Evolutionary conservation across 2,797 vertebrate genomes (phyloP).

Genomic region (Rhynchonycteris naso): DNA sequence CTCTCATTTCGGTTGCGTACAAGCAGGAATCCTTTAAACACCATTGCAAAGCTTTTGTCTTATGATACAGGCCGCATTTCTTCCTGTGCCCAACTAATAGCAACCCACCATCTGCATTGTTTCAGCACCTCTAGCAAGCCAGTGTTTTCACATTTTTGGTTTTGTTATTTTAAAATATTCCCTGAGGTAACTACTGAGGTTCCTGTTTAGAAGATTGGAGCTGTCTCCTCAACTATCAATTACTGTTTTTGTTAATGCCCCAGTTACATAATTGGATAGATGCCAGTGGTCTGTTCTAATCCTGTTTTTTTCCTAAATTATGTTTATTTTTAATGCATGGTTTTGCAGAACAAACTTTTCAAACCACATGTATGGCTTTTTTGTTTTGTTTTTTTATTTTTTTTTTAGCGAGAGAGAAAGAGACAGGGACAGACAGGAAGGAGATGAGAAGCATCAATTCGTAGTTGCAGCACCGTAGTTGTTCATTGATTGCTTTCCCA

Average conservation of each 20-base stretch:
- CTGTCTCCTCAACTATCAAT: neutral
- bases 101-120: neutral
- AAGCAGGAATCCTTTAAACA: neutral
- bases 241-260: slow-evolving; percentile 19
- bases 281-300: neutral
- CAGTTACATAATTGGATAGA: neutral
- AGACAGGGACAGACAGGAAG: too few relatives aligned
- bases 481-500: too few relatives aligned
- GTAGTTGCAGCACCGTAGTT: too few relatives aligned
- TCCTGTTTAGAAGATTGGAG: neutral
- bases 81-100: neutral
- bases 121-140: neutral
- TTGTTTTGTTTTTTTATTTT: too few relatives aligned
- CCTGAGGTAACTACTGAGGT: neutral
- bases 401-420: too few relatives aligned
- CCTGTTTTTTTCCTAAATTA: neutral
- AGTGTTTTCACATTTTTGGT: neutral
- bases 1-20: neutral
- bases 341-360: slow-evolving; percentile 8
- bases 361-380: neutral
- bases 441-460: too few relatives aligned
- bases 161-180: neutral
- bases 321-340: slow-evolving; percentile 55
- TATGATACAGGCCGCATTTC: neutral
- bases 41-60: neutral